Conservation (phyloP, 1,140 invertebrate species). For the Drosophila neocordata region DNA sequence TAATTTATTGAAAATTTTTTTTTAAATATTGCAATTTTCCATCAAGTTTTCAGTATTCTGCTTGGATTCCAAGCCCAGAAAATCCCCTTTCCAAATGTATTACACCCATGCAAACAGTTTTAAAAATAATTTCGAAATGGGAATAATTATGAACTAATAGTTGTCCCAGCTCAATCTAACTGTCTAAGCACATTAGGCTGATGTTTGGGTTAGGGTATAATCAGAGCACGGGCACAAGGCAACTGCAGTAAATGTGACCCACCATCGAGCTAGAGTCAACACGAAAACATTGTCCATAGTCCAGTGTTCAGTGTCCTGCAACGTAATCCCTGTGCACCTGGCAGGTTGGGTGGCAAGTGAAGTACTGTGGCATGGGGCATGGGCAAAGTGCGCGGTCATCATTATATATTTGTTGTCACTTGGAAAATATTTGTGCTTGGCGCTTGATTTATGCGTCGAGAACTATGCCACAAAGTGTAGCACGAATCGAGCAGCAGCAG, state of each 20-base stretch:
- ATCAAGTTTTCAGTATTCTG: too few species aligned
- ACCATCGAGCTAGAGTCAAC: constrained; percentile 27
- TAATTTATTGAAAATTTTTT: too few species aligned
- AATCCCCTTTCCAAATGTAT: too few species aligned
- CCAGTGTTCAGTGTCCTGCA: background rate
- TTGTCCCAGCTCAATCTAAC: background rate
- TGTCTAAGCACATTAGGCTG: constrained; percentile 2
- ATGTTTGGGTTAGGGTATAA: constrained; percentile 7
- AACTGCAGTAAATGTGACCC: constrained; percentile 3
- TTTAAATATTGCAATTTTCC: too few species aligned
- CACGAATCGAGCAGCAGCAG: constrained; percentile 43
- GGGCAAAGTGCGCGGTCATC: constrained; percentile 37
- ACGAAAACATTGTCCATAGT: constrained; percentile 12
- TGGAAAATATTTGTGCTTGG: constrained; percentile 75
- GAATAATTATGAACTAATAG: background rate
- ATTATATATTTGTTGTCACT: constrained; percentile 76
- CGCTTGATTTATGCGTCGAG: constrained; percentile 72
- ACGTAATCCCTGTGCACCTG: constrained; percentile 5
- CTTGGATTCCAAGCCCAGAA: too few species aligned
- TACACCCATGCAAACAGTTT: too few species aligned
- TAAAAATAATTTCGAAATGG: too few species aligned
- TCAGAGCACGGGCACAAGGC: background rate
- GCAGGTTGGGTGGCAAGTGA: constrained; percentile 16
- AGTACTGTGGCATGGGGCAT: constrained; percentile 14
- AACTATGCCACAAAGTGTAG: constrained; percentile 7